phyloP scores from a whole-genome alignment of 2,888 invertebrate genomes.

The Lottia gigantea region DNA sequence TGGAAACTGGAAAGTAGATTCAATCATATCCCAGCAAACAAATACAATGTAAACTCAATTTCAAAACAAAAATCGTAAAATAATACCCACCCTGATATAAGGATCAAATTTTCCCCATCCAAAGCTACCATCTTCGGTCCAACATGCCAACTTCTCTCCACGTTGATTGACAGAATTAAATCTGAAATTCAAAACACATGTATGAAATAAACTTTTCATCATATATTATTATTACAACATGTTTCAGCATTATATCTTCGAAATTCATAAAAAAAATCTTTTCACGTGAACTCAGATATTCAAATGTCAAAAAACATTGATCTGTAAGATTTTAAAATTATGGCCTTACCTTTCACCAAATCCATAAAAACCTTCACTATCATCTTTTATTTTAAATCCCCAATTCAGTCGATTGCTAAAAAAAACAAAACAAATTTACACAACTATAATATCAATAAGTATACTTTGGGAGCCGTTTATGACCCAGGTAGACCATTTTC shows the following conservation, averaged over 20 bases:
- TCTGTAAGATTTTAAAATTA: not conserved
- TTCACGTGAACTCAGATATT: no score
- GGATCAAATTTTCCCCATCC: conserved; percentile 17
- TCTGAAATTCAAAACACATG: not conserved
- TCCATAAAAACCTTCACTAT: conserved; percentile 15
- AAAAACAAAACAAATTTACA: not conserved
- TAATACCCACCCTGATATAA: not conserved
- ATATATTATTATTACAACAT: no score
- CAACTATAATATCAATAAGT: no score
- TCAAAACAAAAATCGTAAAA: not conserved
- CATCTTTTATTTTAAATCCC: conserved; percentile 8
- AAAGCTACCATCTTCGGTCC: conserved; percentile 22
- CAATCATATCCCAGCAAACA: not conserved
- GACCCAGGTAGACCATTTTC: no score
- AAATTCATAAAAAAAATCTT: no score
- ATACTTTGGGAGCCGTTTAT: no score
- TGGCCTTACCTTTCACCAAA: conserved; percentile 15
- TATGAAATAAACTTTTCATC: no score
- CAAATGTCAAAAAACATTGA: not conserved
- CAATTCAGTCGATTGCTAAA: conserved; percentile 12
- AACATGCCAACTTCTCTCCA: conserved; percentile 12
- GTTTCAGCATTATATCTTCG: no score
- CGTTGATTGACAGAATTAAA: conserved; percentile 15
- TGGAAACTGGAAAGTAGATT: not conserved
- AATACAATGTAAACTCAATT: not conserved